phyloP scores from a whole-genome alignment of 2,113 vertebrate genomes.

The Trochalopteron elliotii region DNA sequence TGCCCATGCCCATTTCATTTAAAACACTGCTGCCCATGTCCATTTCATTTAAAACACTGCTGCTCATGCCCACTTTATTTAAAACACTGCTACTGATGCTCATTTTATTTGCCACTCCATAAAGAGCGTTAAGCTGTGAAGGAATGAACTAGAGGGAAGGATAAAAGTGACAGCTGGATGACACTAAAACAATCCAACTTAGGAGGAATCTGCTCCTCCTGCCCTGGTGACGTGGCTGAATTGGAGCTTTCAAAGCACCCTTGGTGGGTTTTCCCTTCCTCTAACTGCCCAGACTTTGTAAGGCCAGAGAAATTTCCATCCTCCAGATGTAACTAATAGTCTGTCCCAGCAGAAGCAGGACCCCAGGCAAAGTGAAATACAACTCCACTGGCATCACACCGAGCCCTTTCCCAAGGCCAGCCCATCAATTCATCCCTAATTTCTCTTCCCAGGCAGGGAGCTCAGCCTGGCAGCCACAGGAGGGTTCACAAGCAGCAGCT shows the following conservation, averaged over 20 bases:
- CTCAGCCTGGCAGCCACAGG: not conserved
- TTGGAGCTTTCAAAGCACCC: too few relatives aligned
- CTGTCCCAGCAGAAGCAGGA: not conserved
- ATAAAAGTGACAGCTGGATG: not conserved
- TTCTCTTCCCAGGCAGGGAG: not conserved
- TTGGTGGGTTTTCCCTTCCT: too few relatives aligned
- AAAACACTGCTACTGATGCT: not conserved
- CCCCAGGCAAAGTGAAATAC: constrained; percentile 9
- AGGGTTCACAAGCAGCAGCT: not conserved
- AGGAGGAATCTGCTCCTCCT: too few relatives aligned
- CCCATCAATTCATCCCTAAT: not conserved
- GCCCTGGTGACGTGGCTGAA: too few relatives aligned
- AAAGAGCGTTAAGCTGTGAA: not conserved
- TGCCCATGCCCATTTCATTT: not conserved
- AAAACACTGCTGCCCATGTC: not conserved
- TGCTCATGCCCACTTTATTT: not conserved
- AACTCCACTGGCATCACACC: not conserved
- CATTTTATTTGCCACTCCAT: not conserved
- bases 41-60: not conserved
- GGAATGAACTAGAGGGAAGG: not conserved
- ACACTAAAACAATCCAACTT: not conserved
- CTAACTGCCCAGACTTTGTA: not conserved
- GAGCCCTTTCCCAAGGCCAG: not conserved
- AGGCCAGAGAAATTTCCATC: not conserved
- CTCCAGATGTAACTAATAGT: not conserved